Conservation (phyloP, 2,113 vertebrate species). For the Eurypyga helias region DNA sequence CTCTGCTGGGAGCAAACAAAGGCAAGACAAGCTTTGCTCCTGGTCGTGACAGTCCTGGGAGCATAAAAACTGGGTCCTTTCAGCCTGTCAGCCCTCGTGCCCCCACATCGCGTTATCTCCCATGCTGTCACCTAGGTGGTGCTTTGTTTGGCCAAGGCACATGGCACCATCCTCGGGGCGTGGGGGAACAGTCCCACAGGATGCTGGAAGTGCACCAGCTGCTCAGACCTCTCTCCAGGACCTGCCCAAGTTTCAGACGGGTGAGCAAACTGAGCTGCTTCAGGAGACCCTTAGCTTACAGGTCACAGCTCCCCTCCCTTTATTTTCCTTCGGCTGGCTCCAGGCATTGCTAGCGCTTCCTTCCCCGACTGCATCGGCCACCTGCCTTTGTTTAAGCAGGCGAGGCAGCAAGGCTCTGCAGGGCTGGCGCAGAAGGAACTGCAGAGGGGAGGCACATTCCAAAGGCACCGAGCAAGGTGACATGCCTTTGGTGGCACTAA, state of each 20-base stretch:
- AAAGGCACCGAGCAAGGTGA: rapidly evolving
- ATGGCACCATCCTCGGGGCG: rapidly evolving
- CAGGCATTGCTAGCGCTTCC: rapidly evolving
- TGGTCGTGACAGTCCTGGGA: background rate
- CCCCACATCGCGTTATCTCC: background rate
- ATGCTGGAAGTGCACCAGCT: background rate
- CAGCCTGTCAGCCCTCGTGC: background rate
- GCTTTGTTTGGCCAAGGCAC: background rate
- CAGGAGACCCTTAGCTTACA: background rate
- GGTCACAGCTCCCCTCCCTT: background rate
- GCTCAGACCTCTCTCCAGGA: background rate
- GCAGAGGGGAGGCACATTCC: background rate
- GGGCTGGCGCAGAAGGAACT: background rate
- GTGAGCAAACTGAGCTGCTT: background rate
- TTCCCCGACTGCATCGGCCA: rapidly evolving
- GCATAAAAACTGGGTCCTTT: background rate
- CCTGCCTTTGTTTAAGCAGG: background rate
- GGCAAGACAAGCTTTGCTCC: background rate
- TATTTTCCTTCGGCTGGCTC: background rate
- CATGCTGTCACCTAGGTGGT: background rate
- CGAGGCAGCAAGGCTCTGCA: rapidly evolving
- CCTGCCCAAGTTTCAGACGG: background rate
- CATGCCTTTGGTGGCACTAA: background rate
- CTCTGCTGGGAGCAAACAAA: background rate
- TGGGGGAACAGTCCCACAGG: background rate